Percentiles rank a stretch among this genome's conserved stretches.
Evolutionary conservation across 1,140 invertebrate genomes (phyloP).

Genomic region (Laodelphax striatellus): DNA sequence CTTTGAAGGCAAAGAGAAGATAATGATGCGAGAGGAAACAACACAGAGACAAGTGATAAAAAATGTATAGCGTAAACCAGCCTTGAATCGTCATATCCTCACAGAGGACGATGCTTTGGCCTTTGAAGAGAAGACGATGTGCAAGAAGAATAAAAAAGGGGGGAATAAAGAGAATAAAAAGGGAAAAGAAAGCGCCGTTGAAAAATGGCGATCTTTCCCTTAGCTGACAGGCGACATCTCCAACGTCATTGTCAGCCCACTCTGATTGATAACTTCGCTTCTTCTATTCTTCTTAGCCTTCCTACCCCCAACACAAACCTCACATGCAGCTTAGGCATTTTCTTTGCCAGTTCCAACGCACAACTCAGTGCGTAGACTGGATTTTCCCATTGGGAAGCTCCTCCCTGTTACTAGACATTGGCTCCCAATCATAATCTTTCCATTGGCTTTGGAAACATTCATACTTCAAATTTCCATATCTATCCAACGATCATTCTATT

Average conservation of each 20-base stretch:
- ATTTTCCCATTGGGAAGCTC: too few relatives aligned
- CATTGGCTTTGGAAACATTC: too few relatives aligned
- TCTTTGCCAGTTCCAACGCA: too few relatives aligned
- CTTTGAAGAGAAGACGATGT: neutral
- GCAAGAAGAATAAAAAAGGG: neutral
- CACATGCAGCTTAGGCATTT: too few relatives aligned
- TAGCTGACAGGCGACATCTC: neutral
- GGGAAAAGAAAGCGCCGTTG: neutral
- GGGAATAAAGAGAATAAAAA: neutral
- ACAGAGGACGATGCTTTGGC: neutral
- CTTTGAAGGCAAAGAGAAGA: too few relatives aligned
- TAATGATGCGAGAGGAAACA: too few relatives aligned
- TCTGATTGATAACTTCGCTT: neutral
- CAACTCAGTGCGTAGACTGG: too few relatives aligned
- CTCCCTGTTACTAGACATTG: too few relatives aligned
- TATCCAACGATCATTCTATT: constrained; percentile 21
- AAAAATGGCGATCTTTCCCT: neutral
- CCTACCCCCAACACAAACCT: too few relatives aligned
- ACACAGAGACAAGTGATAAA: neutral
- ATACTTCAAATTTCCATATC: too few relatives aligned
- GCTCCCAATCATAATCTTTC: too few relatives aligned
- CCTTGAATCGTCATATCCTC: neutral
- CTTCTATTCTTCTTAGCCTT: too few relatives aligned
- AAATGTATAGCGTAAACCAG: neutral
- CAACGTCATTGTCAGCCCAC: neutral